Evolutionary conservation across 2,888 invertebrate genomes (phyloP).

Genomic region (Dichetophora obliterata): DNA sequence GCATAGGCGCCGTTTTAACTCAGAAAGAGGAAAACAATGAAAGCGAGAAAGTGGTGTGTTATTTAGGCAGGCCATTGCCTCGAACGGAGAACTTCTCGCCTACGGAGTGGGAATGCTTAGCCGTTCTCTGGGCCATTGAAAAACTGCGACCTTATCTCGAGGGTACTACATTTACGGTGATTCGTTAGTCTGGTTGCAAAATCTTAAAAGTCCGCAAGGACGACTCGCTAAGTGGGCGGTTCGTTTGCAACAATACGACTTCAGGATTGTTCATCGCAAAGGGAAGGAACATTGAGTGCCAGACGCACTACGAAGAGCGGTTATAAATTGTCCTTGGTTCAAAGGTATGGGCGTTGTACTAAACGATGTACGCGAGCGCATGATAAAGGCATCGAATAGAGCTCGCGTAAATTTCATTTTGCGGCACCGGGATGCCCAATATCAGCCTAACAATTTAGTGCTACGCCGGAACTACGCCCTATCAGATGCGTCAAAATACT

Average conservation of each 20-base stretch:
- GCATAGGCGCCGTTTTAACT: slow-evolving; percentile 11
- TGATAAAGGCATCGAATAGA: too few relatives aligned
- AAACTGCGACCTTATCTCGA: not conserved
- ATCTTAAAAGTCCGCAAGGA: not conserved
- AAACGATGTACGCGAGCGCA: too few relatives aligned
- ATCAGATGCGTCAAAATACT: too few relatives aligned
- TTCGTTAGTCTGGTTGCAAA: slow-evolving; percentile 5
- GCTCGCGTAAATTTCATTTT: too few relatives aligned
- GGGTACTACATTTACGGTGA: not conserved
- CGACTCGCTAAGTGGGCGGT: not conserved
- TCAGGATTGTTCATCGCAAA: not conserved
- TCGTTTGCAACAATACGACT: not conserved
- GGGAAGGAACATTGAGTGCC: not conserved
- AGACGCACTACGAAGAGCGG: not conserved
- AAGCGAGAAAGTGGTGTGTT: not conserved
- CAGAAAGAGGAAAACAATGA: slow-evolving; percentile 1
- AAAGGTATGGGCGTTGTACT: too few relatives aligned
- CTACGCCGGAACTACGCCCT: too few relatives aligned
- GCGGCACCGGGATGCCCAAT: too few relatives aligned
- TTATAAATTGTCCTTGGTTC: too few relatives aligned
- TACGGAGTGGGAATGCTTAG: not conserved
- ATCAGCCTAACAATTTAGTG: too few relatives aligned
- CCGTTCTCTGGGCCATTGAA: not conserved
- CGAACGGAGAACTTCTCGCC: not conserved
- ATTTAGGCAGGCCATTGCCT: not conserved